These are phyloP conservation scores for Apeira syringaria DNA, from an alignment of 2,888 invertebrate species.

Conservation along the genomic window DNA sequence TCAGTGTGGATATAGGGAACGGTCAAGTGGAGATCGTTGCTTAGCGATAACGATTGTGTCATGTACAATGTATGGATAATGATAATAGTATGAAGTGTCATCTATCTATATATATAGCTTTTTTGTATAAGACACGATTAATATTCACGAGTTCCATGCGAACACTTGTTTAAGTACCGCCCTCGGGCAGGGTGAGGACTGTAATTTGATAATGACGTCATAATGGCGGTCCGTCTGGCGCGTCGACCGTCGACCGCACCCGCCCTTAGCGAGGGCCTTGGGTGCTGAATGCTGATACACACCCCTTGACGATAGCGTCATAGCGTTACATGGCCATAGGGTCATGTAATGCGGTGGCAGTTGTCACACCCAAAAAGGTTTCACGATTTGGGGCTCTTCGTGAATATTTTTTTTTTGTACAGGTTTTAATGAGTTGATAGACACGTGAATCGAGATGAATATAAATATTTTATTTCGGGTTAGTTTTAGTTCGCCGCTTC, in stretches of 20 bases:
- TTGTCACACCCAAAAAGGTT: slow-evolving; percentile 4
- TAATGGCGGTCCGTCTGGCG: slow-evolving; percentile 33
- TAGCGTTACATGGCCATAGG: too few species aligned
- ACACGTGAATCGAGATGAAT: too few species aligned
- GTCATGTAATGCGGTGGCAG: not conserved
- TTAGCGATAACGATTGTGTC: too few species aligned
- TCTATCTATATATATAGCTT: not conserved
- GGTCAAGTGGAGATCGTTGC: too few species aligned
- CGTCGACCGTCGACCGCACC: slow-evolving; percentile 46
- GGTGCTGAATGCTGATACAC: slow-evolving; percentile 2
- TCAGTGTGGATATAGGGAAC: too few species aligned
- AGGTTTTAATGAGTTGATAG: too few species aligned
- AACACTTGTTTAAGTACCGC: slow-evolving; percentile 15
- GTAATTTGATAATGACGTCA: slow-evolving; percentile 44
- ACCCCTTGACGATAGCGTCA: slow-evolving; percentile 20
- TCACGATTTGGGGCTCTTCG: too few species aligned
- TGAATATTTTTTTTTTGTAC: too few species aligned
- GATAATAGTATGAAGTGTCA: too few species aligned
- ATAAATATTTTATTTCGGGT: too few species aligned
- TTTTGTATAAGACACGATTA: not conserved
- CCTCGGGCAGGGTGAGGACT: slow-evolving; percentile 17
- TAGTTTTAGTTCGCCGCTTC: too few species aligned
- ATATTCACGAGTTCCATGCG: slow-evolving; percentile 3
- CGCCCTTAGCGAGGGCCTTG: slow-evolving; percentile 37
- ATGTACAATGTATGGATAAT: too few species aligned